Conservation (phyloP, 2,113 vertebrate genomes). For the Nymphicus hollandicus region DNA sequence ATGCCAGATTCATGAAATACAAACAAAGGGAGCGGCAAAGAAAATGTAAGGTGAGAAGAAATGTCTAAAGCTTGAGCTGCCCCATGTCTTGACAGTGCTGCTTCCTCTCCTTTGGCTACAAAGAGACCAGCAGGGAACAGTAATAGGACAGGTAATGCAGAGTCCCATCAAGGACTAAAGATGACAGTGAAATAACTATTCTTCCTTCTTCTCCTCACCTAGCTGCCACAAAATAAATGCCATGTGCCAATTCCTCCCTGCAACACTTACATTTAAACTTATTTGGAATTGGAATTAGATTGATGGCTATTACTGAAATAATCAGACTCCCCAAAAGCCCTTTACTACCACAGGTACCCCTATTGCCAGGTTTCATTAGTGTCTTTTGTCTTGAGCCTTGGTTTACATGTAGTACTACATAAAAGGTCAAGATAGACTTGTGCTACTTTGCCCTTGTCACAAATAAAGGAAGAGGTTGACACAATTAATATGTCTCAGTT, state of each 20-base stretch:
- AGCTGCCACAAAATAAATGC: not conserved
- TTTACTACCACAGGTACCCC: not conserved
- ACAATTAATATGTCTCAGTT: not conserved
- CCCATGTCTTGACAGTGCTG: too few relatives aligned
- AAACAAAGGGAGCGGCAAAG: not conserved
- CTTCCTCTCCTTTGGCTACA: not conserved
- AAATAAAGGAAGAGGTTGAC: not conserved
- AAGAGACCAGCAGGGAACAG: not conserved
- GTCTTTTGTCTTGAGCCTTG: not conserved
- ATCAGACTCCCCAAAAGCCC: not conserved
- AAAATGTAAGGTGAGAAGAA: not conserved
- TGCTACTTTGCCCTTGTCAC: not conserved
- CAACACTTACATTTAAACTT: not conserved
- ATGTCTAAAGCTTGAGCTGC: not conserved
- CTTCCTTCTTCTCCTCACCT: not conserved
- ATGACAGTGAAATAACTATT: not conserved
- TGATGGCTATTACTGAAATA: not conserved
- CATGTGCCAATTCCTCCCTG: not conserved
- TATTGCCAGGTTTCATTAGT: not conserved
- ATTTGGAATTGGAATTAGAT: not conserved
- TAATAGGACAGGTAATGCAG: not conserved
- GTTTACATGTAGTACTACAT: not conserved
- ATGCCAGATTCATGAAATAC: not conserved
- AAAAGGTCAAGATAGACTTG: not conserved
- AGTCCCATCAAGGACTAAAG: not conserved